Conservation (phyloP, 1,140 invertebrate species). For the Brachionus manjavacas region DNA sequence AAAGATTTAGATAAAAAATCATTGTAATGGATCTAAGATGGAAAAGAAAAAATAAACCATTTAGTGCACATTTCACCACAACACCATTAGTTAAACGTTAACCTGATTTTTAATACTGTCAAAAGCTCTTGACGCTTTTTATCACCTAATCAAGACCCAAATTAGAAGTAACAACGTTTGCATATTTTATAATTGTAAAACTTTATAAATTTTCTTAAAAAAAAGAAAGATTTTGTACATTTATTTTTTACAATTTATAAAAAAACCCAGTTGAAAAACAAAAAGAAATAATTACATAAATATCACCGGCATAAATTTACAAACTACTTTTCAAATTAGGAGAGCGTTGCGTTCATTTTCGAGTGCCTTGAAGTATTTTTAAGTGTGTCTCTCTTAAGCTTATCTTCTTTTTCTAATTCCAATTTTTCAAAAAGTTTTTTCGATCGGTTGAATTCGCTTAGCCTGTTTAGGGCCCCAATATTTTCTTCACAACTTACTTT, state of each 20-base stretch:
- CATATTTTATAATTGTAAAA: background rate
- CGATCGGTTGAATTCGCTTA: conserved; percentile 12
- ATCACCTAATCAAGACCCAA: background rate
- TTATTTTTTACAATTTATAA: conserved; percentile 5
- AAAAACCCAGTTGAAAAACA: conserved; percentile 5
- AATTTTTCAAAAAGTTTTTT: conserved; percentile 22
- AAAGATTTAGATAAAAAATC: background rate
- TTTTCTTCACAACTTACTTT: background rate
- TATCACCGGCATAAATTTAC: conserved; percentile 18
- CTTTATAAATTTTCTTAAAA: background rate
- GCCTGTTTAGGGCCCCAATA: background rate
- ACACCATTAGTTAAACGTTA: background rate
- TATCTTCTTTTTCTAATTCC: conserved; percentile 3
- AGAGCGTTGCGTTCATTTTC: conserved; percentile 30
- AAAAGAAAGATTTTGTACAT: background rate
- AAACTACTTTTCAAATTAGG: background rate
- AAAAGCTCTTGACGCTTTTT: background rate
- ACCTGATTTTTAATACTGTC: background rate
- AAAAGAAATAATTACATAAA: conserved; percentile 29
- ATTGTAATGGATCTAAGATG: background rate
- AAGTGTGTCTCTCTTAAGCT: background rate
- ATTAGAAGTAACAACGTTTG: background rate
- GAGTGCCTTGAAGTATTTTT: conserved; percentile 4
- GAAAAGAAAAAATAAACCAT: background rate
- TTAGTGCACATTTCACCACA: background rate